Evolutionary conservation across 2,113 vertebrate genomes (phyloP).

Genomic region (Burhinus oedicnemus): DNA sequence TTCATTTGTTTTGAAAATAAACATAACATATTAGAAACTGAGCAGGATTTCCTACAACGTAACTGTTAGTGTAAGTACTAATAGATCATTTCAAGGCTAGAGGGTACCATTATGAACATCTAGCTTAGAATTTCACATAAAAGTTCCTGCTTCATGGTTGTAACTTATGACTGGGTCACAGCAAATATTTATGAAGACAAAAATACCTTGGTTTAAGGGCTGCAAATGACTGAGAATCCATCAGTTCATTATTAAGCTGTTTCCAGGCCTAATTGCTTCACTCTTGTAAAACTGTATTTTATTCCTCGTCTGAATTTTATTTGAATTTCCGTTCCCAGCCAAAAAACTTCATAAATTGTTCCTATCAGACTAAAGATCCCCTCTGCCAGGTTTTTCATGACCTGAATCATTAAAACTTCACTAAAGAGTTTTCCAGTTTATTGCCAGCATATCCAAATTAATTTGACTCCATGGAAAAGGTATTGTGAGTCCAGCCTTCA

Average conservation of each 20-base stretch:
- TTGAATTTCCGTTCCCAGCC: not conserved
- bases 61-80: not conserved
- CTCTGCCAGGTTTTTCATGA: not conserved
- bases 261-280: not conserved
- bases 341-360: not conserved
- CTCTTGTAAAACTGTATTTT: not conserved
- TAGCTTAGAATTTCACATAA: not conserved
- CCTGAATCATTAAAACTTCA: not conserved
- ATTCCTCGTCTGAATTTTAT: slow-evolving; percentile 6
- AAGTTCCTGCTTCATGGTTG: not conserved
- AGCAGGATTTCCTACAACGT: not conserved
- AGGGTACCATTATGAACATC: not conserved
- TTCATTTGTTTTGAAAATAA: slow-evolving; percentile 48
- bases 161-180: not conserved
- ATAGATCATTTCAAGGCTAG: not conserved
- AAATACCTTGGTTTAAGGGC: not conserved
- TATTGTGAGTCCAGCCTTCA: not conserved
- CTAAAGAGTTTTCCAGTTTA: not conserved
- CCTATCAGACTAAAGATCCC: not conserved
- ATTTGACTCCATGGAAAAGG: not conserved
- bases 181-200: not conserved
- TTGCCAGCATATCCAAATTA: not conserved
- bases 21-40: not conserved
- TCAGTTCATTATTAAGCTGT: not conserved
- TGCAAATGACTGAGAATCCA: not conserved